A percentile compares a stretch with the other conserved stretches of the same genome.
These are phyloP conservation scores for Sylvilagus floridanus DNA, from an alignment of 2,797 vertebrate species.

Conservation along the genomic window DNA sequence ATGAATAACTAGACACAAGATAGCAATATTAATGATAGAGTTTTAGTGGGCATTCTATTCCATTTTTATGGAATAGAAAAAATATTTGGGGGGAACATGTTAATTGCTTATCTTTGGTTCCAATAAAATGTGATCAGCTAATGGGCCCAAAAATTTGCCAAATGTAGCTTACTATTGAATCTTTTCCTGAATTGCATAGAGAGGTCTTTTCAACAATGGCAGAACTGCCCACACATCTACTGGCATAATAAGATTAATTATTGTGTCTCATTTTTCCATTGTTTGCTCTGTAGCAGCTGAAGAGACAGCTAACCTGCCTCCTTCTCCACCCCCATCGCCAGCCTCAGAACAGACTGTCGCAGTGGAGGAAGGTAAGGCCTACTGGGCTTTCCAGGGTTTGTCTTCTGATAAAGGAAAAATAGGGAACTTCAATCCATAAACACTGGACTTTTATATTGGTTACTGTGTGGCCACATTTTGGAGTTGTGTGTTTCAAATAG, in stretches of 20 bases:
- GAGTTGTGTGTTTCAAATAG: constrained; percentile 12
- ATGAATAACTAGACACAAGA: neutral
- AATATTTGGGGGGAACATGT: neutral
- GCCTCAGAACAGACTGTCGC: constrained; percentile 95
- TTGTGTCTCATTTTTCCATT: constrained; percentile 79
- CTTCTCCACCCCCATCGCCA: constrained; percentile 97
- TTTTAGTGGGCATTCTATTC: neutral
- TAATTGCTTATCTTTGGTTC: constrained; percentile 46
- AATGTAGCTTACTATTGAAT: neutral
- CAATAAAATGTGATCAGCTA: constrained; percentile 47
- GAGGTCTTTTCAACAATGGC: constrained; percentile 49
- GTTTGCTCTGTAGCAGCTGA: constrained; percentile 88
- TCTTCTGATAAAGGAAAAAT: constrained; percentile 67
- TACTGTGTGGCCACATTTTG: constrained; percentile 3
- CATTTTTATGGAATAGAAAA: constrained; percentile 34
- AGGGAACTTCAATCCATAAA: constrained; percentile 30
- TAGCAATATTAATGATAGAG: neutral
- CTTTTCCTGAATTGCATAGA: constrained; percentile 59
- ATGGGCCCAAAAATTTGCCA: constrained; percentile 63
- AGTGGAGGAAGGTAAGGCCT: constrained; percentile 95
- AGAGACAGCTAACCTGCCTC: constrained; percentile 97
- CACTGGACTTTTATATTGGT: constrained; percentile 25
- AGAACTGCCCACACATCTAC: neutral
- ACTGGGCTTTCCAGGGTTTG: constrained; percentile 38
- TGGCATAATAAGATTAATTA: constrained; percentile 74